Conservation (phyloP, 2,888 invertebrate genomes). For the Idaea aversata region DNA sequence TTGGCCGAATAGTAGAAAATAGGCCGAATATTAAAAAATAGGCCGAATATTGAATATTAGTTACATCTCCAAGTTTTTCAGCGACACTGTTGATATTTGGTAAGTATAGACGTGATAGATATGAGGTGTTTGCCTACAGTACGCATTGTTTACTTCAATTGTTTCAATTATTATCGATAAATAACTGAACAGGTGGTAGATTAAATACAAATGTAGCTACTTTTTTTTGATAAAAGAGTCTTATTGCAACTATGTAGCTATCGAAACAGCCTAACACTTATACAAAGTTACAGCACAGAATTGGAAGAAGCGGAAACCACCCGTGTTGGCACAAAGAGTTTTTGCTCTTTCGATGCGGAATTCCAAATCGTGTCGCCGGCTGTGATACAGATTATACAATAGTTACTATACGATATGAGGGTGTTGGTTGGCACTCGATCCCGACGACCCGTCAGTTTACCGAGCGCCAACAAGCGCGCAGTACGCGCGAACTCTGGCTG, state of each 20-base stretch:
- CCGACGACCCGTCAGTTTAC: constrained; percentile 34
- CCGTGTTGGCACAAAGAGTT: neutral
- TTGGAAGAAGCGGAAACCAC: neutral
- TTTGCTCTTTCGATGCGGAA: constrained; percentile 19
- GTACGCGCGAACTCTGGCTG: constrained; percentile 44
- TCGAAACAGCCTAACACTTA: neutral
- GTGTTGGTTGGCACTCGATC: constrained; percentile 42
- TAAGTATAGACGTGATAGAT: too few relatives aligned
- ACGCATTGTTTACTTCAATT: too few relatives aligned
- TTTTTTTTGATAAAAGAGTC: neutral
- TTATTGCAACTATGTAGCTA: neutral
- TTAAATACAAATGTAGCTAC: too few relatives aligned
- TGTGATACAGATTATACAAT: neutral
- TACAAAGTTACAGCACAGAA: neutral
- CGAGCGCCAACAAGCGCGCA: constrained; percentile 58
- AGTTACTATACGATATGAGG: neutral
- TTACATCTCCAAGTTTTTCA: too few relatives aligned
- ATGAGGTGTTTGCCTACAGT: too few relatives aligned
- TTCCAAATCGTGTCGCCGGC: neutral
- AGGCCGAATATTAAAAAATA: too few relatives aligned
- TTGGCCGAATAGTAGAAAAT: too few relatives aligned
- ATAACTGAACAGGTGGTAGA: too few relatives aligned
- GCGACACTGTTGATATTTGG: too few relatives aligned
- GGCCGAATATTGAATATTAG: too few relatives aligned
- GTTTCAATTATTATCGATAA: too few relatives aligned